Evolutionary conservation across 1,140 invertebrate species (phyloP).

Genomic region (Pomacea maculata): DNA sequence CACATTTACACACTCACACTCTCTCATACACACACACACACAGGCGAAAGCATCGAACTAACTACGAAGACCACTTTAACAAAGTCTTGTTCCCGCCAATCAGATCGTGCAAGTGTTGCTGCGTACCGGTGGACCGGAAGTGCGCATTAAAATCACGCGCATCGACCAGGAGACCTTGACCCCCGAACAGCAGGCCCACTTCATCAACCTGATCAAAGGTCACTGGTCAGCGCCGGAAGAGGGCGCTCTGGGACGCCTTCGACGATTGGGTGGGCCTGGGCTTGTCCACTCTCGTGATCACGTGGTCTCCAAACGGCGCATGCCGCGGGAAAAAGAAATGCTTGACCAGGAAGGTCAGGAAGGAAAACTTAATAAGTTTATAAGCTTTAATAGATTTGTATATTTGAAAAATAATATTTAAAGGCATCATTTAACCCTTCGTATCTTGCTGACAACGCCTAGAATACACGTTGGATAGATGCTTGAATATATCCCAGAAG

Average conservation of each 20-base stretch:
- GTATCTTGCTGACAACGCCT: too few relatives aligned
- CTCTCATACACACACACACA: neutral
- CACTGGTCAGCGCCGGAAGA: conserved; percentile 31
- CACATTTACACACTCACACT: neutral
- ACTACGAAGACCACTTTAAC: neutral
- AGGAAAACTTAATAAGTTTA: too few relatives aligned
- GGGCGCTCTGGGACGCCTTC: conserved; percentile 16
- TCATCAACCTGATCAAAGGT: conserved; percentile 36
- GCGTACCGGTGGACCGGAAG: conserved; percentile 44
- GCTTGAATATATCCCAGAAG: too few relatives aligned
- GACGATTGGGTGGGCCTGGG: neutral
- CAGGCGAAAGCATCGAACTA: neutral
- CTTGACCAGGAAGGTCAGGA: conserved; percentile 5
- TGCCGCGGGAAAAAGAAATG: neutral
- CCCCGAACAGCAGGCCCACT: conserved; percentile 46
- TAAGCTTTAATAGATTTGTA: too few relatives aligned
- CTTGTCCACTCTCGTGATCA: neutral
- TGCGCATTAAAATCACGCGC: conserved; percentile 40
- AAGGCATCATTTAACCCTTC: too few relatives aligned
- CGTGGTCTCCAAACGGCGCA: neutral
- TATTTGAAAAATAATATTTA: too few relatives aligned
- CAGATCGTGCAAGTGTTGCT: conserved; percentile 42
- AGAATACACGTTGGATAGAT: too few relatives aligned
- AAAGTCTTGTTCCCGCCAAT: neutral
- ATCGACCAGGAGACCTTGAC: conserved; percentile 48